Evolutionary conservation across 1,140 invertebrate species (phyloP).

Genomic region (Drosophila jambulina): DNA sequence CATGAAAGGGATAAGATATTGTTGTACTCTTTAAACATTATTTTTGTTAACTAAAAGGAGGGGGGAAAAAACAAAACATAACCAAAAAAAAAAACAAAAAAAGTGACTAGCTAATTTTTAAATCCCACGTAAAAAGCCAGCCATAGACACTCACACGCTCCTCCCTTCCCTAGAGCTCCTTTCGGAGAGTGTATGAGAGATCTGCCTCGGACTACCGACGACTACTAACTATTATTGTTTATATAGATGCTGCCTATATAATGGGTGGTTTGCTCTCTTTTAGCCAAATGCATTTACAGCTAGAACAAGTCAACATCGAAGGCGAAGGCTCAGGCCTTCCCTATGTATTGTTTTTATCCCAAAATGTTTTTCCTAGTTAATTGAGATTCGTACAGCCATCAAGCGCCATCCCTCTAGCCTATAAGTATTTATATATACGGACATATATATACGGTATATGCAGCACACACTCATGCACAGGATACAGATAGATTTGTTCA

Average conservation of each 20-base stretch:
- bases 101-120: constrained; percentile 71
- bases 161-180: constrained; percentile 16
- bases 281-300: constrained; percentile 36
- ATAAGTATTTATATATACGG: constrained; percentile 18
- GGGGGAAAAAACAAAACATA: not conserved
- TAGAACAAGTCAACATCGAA: constrained; percentile 28
- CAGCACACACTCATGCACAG: constrained; percentile 22
- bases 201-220: constrained; percentile 28
- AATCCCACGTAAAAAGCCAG: constrained; percentile 11
- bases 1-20: constrained; percentile 40
- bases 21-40: constrained; percentile 36
- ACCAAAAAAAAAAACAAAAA: not conserved
- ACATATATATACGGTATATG: constrained; percentile 4
- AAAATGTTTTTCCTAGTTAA: constrained; percentile 47
- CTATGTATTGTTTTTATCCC: constrained; percentile 1
- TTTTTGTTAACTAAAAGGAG: constrained; percentile 53
- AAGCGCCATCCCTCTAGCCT: constrained; percentile 17
- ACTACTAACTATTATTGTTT: constrained; percentile 20
- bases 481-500: constrained; percentile 40
- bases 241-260: constrained; percentile 33
- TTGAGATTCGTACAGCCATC: constrained; percentile 15
- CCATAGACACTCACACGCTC: not conserved
- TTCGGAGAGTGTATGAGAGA: constrained; percentile 14
- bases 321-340: not conserved
- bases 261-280: constrained; percentile 21